A percentile compares a stretch with the other conserved stretches of the same genome.
These are phyloP conservation scores for Lasioglossum vierecki DNA, from an alignment of 2,888 invertebrate genomes.

Conservation along the genomic window DNA sequence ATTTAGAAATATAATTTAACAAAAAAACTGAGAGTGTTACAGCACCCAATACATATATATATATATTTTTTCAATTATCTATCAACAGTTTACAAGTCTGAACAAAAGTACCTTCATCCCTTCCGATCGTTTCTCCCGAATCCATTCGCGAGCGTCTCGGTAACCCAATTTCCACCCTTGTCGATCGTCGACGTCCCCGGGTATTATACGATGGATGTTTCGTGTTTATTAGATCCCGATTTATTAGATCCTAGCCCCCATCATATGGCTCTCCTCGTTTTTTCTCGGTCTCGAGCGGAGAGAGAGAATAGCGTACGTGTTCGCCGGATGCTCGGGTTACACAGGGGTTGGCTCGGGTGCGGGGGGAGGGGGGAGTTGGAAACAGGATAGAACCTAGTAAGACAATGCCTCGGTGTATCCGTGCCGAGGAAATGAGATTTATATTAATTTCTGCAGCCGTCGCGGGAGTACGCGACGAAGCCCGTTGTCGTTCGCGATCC, in stretches of 20 bases:
- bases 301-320: constrained; percentile 45
- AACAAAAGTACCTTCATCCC: neutral
- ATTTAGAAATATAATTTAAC: no score
- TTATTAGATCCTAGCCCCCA: constrained; percentile 39
- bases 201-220: neutral
- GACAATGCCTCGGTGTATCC: constrained; percentile 70
- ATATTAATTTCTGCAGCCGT: constrained; percentile 79
- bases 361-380: neutral
- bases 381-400: constrained; percentile 63
- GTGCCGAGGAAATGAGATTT: constrained; percentile 77
- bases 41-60: no score
- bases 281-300: neutral
- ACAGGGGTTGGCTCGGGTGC: constrained; percentile 7
- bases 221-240: constrained; percentile 54
- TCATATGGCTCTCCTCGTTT: neutral
- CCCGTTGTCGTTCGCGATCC: neutral
- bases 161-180: constrained; percentile 34
- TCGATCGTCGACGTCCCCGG: neutral
- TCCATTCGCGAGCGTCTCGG: neutral
- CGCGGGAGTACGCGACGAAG: constrained; percentile 50
- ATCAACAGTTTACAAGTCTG: neutral
- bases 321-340: constrained; percentile 67
- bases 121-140: neutral
- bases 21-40: no score
- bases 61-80: neutral